phyloP scores from a whole-genome alignment of 2,113 vertebrate species.

The Tor tambroides region DNA sequence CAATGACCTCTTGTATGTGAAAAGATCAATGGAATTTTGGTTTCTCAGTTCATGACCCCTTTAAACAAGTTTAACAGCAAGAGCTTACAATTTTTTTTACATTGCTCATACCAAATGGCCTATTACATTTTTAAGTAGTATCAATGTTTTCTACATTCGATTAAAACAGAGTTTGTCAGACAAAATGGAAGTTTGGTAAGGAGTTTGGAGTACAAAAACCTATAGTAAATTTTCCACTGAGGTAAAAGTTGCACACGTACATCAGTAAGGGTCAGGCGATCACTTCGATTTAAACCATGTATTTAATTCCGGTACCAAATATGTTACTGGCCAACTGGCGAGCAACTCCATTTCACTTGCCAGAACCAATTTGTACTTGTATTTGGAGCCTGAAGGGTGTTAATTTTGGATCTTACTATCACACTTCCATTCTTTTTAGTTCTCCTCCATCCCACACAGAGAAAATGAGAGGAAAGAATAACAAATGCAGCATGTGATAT shows the following conservation, averaged over 20 bases:
- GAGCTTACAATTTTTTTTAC: too few relatives aligned
- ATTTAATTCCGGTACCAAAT: neutral
- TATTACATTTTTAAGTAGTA: neutral
- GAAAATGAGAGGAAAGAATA: slow-evolving; percentile 12
- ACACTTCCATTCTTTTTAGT: slow-evolving; percentile 33
- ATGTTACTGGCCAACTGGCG: neutral
- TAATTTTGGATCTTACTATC: neutral
- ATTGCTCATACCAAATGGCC: neutral
- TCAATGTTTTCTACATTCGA: neutral
- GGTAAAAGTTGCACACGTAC: neutral
- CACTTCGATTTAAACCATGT: neutral
- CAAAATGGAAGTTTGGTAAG: neutral
- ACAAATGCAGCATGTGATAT: slow-evolving; percentile 49
- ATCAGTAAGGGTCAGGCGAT: neutral
- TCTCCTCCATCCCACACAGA: slow-evolving; percentile 40
- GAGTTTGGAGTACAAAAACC: neutral
- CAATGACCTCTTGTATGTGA: too few relatives aligned
- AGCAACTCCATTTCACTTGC: neutral
- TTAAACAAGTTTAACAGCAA: too few relatives aligned
- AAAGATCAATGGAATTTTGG: too few relatives aligned
- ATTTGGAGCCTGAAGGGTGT: neutral
- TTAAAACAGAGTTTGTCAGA: neutral
- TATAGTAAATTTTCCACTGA: neutral
- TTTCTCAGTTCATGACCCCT: too few relatives aligned
- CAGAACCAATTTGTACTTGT: neutral